Evolutionary conservation across 2,113 vertebrate species (phyloP), one percentile per base, ranked within the genome.

Genomic region (Coryphaenoides rupestris): DNA sequence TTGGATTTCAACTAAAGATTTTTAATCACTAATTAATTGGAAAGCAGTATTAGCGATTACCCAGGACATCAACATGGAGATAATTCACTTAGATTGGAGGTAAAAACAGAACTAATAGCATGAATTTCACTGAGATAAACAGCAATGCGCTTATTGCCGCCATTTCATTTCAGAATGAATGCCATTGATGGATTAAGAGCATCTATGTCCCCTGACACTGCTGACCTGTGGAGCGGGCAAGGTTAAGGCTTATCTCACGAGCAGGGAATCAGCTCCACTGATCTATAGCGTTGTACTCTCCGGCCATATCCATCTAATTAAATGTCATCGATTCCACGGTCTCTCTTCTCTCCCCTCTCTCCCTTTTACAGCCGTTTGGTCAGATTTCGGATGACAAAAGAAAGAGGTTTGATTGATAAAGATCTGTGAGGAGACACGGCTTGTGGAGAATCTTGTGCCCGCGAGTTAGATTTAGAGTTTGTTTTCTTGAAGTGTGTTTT

Each of bases 271-370:
- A 50, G 76, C 60, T 57, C 19, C 49, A 53, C 53, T 78, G 74
- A 85, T 82, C 79, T 72, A 65, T 57, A 68, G 66, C 68, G 70
- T 80, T 80, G 75, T 72, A 73, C 66, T 23, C 67, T 23, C 45
- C 62, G 49, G 54, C 72, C 72, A 71, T 80, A 84, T 83, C 78
- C 76, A 57, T 81, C 77, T 80, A 87, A 88, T 89, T 78, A 85
- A 83, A 84, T 69, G 10, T 19, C 69, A 81, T 70, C 60, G 83
- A 89, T 83, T 84, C 55, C 63, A 67, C 21, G 15, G n/a, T 24
- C 59, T 47, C 52, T 7, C 66, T 67, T 67, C 55, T 55, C 26
- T 3, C 10, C 16, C 56, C 61, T 58, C 53, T 60, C 55, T 75
- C 75, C 46, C 10, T 65, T 62, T 67, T n/a, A 16, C 16, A 14